Evolutionary conservation across 2,113 vertebrate genomes (phyloP).

Genomic region (Microtus oregoni): DNA sequence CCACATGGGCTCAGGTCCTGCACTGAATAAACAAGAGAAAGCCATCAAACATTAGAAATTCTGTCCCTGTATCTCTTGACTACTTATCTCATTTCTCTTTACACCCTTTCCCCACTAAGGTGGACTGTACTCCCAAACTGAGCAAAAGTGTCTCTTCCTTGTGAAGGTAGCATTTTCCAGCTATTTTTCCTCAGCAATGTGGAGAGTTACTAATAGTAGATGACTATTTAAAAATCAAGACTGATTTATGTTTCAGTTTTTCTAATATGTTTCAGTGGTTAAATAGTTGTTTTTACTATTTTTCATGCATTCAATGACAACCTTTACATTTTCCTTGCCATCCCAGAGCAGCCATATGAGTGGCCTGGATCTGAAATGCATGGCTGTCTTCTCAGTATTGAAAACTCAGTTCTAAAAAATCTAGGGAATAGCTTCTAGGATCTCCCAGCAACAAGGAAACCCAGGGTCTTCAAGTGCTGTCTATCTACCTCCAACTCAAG

Average conservation of each 20-base stretch:
- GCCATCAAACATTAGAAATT: too few relatives aligned
- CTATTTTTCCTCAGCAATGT: not conserved
- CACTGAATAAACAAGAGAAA: not conserved
- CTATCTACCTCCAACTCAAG: fast-evolving
- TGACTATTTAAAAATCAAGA: not conserved
- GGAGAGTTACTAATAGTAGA: not conserved
- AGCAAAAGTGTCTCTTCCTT: not conserved
- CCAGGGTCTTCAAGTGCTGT: not conserved
- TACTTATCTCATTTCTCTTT: not conserved
- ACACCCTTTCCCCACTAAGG: not conserved
- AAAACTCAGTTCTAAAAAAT: not conserved
- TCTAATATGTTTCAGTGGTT: not conserved
- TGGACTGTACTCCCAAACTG: not conserved
- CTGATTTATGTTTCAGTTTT: not conserved
- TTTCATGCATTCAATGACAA: conserved; percentile 25
- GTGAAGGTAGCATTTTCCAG: not conserved
- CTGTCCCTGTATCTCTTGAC: not conserved
- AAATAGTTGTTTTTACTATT: conserved; percentile 39
- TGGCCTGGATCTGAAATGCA: not conserved
- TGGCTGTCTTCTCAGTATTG: not conserved
- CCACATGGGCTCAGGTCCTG: not conserved
- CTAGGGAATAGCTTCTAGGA: not conserved
- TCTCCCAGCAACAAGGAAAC: not conserved
- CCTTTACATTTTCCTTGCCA: not conserved
- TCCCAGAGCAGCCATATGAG: not conserved